Evolutionary conservation across 2,888 invertebrate species (phyloP).

Genomic region (Ashinkailepas kermadecensis): DNA sequence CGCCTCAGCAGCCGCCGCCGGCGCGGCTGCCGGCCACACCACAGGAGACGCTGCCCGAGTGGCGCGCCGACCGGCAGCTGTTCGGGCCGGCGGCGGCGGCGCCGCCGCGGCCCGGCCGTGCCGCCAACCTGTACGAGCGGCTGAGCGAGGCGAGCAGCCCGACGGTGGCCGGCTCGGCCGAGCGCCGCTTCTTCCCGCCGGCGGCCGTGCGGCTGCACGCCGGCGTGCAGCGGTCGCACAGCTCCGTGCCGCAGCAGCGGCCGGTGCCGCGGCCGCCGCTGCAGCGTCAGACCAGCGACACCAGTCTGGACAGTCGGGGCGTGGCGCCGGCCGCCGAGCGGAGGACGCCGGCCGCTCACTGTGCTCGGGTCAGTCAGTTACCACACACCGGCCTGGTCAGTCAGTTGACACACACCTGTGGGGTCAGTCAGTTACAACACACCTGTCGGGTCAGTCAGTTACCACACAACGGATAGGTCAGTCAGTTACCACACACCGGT

Average conservation of each 20-base stretch:
- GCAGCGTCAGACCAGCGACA: slow-evolving; percentile 18
- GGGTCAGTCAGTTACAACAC: too few relatives aligned
- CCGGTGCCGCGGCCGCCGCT: background rate
- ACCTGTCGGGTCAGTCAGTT: too few relatives aligned
- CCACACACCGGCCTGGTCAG: too few relatives aligned
- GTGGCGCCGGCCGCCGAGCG: background rate
- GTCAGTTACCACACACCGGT: too few relatives aligned
- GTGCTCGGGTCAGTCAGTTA: background rate
- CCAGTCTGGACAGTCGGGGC: slow-evolving; percentile 5
- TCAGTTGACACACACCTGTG: too few relatives aligned
- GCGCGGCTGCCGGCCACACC: background rate
- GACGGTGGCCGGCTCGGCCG: background rate
- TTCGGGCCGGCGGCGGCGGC: background rate
- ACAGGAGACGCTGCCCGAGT: background rate
- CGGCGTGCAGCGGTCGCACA: slow-evolving; percentile 3
- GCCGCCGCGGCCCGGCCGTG: background rate
- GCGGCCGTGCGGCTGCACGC: background rate
- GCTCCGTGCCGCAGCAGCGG: slow-evolving; percentile 10
- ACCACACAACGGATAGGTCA: too few relatives aligned
- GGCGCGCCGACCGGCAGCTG: slow-evolving; percentile 3
- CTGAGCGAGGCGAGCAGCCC: background rate
- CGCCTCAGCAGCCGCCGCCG: background rate
- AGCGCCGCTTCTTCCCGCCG: background rate
- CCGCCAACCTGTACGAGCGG: background rate
- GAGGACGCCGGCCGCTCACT: background rate